Conservation (phyloP, 2,113 vertebrate species). For the Abramis brama region DNA sequence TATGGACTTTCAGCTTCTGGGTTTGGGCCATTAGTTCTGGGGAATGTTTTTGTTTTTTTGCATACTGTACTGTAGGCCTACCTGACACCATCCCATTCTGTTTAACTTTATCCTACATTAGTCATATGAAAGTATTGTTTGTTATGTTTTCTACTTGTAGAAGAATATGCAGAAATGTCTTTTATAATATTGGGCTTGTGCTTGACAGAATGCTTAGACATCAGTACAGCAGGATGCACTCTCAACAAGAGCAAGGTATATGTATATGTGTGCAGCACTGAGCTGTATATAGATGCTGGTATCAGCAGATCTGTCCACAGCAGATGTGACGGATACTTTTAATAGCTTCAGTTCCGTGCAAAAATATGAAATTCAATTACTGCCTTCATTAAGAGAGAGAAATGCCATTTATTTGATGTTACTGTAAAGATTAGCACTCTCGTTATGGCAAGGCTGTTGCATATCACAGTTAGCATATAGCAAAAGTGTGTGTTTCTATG, state of each 20-base stretch:
- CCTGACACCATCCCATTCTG: neutral
- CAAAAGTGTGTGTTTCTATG: neutral
- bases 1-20: neutral
- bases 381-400: neutral
- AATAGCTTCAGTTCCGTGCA: neutral
- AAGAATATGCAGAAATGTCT: neutral
- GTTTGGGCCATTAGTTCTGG: neutral
- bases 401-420: neutral
- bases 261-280: neutral
- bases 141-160: neutral
- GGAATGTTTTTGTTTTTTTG: too few relatives aligned
- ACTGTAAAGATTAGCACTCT: neutral
- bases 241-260: neutral
- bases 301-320: neutral
- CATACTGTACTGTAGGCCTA: too few relatives aligned
- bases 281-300: neutral
- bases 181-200: neutral
- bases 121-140: neutral
- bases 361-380: neutral
- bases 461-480: neutral
- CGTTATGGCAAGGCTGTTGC: neutral
- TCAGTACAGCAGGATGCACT: neutral
- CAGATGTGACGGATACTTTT: neutral
- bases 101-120: neutral
- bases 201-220: slow-evolving; percentile 19